phyloP scores from a whole-genome alignment of 2,113 vertebrate species.

The Seriola quinqueradiata region DNA sequence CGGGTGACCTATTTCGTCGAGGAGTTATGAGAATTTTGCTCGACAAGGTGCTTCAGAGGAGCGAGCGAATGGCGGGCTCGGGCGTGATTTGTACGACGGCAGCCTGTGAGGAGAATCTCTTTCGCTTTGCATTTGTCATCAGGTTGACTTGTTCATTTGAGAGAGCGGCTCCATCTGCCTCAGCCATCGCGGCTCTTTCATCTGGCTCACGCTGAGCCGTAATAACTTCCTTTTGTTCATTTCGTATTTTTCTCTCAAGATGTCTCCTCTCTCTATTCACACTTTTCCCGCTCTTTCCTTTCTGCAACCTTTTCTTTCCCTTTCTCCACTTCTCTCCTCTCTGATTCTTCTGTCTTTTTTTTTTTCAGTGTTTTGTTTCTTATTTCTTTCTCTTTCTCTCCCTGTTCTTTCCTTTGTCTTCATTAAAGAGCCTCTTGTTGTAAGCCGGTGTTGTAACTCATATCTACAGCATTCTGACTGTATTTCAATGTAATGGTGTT shows the following conservation, averaged over 20 bases:
- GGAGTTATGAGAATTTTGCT: slow-evolving; percentile 5
- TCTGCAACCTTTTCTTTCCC: not conserved
- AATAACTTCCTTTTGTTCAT: slow-evolving; percentile 64
- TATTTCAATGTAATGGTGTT: no score
- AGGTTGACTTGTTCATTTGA: slow-evolving; percentile 56
- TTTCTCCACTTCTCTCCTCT: not conserved
- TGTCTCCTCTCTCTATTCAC: slow-evolving; percentile 28
- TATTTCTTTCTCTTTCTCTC: not conserved
- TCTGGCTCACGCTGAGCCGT: slow-evolving; percentile 57
- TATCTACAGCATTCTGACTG: no score
- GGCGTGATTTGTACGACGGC: slow-evolving; percentile 2
- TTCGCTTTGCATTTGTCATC: slow-evolving; percentile 56
- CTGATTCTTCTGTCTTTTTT: not conserved
- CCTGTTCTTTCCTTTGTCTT: no score
- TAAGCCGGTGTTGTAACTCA: no score
- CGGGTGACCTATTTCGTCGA: not conserved
- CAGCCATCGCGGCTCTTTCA: slow-evolving; percentile 57
- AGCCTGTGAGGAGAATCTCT: slow-evolving; percentile 19
- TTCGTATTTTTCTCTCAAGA: slow-evolving; percentile 19
- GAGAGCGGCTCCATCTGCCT: slow-evolving; percentile 54
- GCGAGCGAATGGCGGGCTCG: not conserved
- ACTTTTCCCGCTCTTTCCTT: slow-evolving; percentile 33
- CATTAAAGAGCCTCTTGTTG: no score
- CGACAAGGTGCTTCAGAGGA: not conserved
- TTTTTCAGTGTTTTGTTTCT: not conserved